Conservation (phyloP, 1,140 invertebrate genomes). For the Melitaea cinxia region DNA sequence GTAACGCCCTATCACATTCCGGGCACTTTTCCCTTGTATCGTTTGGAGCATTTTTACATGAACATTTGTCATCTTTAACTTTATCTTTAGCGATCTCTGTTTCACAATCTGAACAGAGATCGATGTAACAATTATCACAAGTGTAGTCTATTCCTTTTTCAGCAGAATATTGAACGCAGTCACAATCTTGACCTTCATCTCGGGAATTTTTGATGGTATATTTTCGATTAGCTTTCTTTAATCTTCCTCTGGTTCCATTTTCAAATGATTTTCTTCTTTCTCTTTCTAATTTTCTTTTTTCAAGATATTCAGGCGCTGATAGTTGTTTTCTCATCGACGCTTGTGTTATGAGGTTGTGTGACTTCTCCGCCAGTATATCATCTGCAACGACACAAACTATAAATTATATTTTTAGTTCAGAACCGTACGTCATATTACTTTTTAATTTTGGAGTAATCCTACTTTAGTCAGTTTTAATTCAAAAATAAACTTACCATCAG, state of each 20-base stretch:
- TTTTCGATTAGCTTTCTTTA: conserved; percentile 78
- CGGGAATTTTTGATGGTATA: conserved; percentile 56
- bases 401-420: background rate
- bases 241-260: conserved; percentile 82
- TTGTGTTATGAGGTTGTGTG: conserved; percentile 78
- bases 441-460: background rate
- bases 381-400: conserved; percentile 57
- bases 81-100: conserved; percentile 58
- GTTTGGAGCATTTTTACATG: conserved; percentile 51
- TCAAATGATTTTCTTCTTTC: conserved; percentile 87
- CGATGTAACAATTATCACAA: conserved; percentile 73
- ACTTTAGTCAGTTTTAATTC: background rate
- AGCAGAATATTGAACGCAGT: conserved; percentile 63
- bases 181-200: conserved; percentile 62
- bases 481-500: conserved; percentile 82
- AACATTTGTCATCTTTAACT: conserved; percentile 55
- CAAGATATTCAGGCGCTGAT: conserved; percentile 94
- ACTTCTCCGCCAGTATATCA: conserved; percentile 79
- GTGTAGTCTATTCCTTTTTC: conserved; percentile 75
- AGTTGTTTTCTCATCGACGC: conserved; percentile 87
- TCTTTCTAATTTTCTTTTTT: conserved; percentile 88
- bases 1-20: conserved; percentile 68
- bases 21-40: conserved; percentile 60
- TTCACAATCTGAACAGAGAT: conserved; percentile 73
- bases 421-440: background rate